phyloP scores from a whole-genome alignment of 2,888 invertebrate genomes.

The Cheilosia vernalis region DNA sequence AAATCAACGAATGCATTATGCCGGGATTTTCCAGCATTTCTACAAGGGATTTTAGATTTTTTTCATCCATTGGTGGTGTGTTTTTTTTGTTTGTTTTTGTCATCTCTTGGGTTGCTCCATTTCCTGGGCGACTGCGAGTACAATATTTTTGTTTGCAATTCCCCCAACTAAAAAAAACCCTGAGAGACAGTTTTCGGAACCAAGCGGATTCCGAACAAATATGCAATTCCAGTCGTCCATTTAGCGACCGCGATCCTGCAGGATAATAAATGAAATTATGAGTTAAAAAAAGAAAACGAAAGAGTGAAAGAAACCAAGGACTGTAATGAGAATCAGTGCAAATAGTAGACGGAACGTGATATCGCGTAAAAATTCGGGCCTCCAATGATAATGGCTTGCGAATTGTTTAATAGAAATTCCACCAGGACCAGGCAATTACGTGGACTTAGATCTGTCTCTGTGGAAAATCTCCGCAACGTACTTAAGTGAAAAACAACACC shows the following conservation, averaged over 20 bases:
- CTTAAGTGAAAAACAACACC: slow-evolving; percentile 59
- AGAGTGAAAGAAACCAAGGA: slow-evolving; percentile 6
- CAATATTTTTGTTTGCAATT: slow-evolving; percentile 39
- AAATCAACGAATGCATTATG: slow-evolving; percentile 82
- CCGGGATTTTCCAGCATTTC: slow-evolving; percentile 73
- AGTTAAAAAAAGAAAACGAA: slow-evolving; percentile 27
- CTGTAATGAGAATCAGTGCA: slow-evolving; percentile 60
- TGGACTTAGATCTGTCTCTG: slow-evolving; percentile 48
- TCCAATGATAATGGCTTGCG: slow-evolving; percentile 38
- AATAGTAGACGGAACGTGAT: slow-evolving; percentile 61
- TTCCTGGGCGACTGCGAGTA: slow-evolving; percentile 19
- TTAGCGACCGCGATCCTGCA: slow-evolving; percentile 26
- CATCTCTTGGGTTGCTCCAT: slow-evolving; percentile 20
- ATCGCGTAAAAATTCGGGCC: slow-evolving; percentile 65
- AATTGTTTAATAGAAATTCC: slow-evolving; percentile 60
- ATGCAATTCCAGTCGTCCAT: slow-evolving; percentile 45
- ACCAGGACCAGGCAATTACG: slow-evolving; percentile 46
- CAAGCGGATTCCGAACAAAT: slow-evolving; percentile 29
- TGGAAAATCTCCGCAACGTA: slow-evolving; percentile 21
- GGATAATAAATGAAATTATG: slow-evolving; percentile 62
- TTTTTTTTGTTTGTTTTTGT: neutral
- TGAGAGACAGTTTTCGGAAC: slow-evolving; percentile 4
- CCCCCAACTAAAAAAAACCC: slow-evolving; percentile 20
- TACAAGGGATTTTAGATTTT: slow-evolving; percentile 20
- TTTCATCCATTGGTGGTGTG: neutral